Conservation (phyloP, 2,797 vertebrate species). For the Mallotus villosus region DNA sequence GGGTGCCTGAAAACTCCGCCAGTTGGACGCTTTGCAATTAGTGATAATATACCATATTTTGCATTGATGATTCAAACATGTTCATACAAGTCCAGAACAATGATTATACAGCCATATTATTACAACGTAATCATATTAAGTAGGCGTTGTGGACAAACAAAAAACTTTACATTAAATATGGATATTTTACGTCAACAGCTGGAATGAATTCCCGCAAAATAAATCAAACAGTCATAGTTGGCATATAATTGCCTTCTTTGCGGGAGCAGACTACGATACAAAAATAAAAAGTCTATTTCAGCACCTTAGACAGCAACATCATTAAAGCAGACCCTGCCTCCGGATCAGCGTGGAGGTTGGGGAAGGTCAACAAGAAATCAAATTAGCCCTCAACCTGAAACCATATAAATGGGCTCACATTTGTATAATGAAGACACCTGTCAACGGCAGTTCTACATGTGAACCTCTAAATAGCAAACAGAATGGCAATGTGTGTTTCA, state of each 20-base stretch:
- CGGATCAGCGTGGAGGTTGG: conserved; percentile 45
- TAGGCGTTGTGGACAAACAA: neutral
- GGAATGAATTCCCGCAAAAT: neutral
- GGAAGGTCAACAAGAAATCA: conserved; percentile 67
- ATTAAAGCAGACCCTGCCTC: conserved; percentile 58
- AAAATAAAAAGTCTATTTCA: conserved; percentile 51
- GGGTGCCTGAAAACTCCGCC: conserved; percentile 4
- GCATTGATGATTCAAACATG: too few relatives aligned
- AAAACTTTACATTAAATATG: conserved; percentile 1
- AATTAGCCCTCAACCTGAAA: conserved; percentile 61
- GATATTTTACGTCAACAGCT: conserved; percentile 24
- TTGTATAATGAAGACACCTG: conserved; percentile 18
- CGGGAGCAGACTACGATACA: too few relatives aligned
- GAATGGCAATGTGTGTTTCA: neutral
- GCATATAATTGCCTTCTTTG: neutral
- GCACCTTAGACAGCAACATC: conserved; percentile 73
- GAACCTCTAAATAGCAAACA: neutral
- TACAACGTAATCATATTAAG: too few relatives aligned
- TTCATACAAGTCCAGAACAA: too few relatives aligned
- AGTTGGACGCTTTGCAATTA: neutral
- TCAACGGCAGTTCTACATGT: conserved; percentile 14
- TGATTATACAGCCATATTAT: too few relatives aligned
- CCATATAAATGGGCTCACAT: conserved; percentile 30
- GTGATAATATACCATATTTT: too few relatives aligned
- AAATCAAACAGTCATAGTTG: neutral